A percentile compares a stretch with the other conserved stretches of the same genome.
These are phyloP conservation scores for Crotalus helleri DNA, from an alignment of 2,113 vertebrate species.

Conservation along the genomic window DNA sequence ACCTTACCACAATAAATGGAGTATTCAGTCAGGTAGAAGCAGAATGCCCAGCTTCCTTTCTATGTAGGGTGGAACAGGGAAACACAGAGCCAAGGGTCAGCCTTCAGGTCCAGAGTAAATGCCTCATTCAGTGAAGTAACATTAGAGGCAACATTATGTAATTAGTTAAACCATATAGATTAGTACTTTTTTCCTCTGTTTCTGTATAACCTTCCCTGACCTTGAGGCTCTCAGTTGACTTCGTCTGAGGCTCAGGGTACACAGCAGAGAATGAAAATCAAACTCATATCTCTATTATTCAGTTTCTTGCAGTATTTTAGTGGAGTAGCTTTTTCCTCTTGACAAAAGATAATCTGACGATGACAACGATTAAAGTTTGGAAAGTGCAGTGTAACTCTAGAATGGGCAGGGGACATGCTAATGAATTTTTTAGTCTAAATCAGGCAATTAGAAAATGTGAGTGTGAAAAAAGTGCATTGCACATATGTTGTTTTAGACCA, in stretches of 20 bases:
- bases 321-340: not conserved
- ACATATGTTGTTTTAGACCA: not conserved
- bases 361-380: not conserved
- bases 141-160: not conserved
- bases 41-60: not conserved
- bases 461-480: not conserved
- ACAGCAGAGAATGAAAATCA: not conserved
- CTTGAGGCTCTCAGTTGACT: not conserved
- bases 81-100: not conserved
- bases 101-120: not conserved
- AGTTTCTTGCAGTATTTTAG: not conserved
- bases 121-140: not conserved
- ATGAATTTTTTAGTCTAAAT: not conserved
- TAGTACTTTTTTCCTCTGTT: not conserved
- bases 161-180: not conserved
- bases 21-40: not conserved
- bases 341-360: not conserved
- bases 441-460: not conserved
- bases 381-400: not conserved
- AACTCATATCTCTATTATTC: not conserved
- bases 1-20: not conserved
- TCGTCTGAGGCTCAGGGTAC: not conserved
- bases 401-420: not conserved
- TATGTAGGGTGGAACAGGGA: not conserved
- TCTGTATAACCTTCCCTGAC: not conserved